A percentile compares a stretch with the other conserved stretches of the same genome.
Conservation (phyloP, 2,888 invertebrate genomes). For the Microplitis manilae region DNA sequence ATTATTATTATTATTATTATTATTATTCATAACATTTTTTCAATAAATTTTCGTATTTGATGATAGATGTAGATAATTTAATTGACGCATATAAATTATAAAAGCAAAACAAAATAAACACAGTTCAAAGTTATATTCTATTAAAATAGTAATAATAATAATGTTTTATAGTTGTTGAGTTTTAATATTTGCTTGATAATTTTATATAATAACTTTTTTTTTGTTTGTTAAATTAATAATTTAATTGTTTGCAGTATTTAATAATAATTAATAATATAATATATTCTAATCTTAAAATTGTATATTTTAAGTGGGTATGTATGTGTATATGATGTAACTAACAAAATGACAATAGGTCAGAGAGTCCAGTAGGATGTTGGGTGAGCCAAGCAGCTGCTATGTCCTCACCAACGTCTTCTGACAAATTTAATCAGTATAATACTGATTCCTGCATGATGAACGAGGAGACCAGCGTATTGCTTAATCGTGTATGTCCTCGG, state of each 20-base stretch:
- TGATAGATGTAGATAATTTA: no score
- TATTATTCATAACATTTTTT: no score
- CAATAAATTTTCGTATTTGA: no score
- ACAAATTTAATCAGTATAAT: conserved; percentile 67
- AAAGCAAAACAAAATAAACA: no score
- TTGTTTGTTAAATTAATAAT: no score
- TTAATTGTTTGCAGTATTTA: neutral
- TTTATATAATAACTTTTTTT: no score
- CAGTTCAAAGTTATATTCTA: no score
- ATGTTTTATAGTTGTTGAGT: no score
- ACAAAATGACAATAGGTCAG: conserved; percentile 66
- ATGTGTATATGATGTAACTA: conserved; percentile 57
- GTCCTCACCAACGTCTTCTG: conserved; percentile 70
- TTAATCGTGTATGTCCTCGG: conserved; percentile 69
- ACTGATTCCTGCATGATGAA: conserved; percentile 63
- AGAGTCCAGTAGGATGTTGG: conserved; percentile 70
- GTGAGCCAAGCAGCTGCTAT: conserved; percentile 70
- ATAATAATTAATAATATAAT: neutral
- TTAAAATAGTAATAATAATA: no score
- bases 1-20: no score
- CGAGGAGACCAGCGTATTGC: conserved; percentile 70
- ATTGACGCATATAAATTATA: no score
- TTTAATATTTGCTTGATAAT: no score
- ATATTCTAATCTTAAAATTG: neutral
- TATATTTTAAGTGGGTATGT: neutral